Evolutionary conservation across 2,888 invertebrate genomes (phyloP), one percentile per base, ranked within the genome.

Genomic region (Cheilosia scutellata): DNA sequence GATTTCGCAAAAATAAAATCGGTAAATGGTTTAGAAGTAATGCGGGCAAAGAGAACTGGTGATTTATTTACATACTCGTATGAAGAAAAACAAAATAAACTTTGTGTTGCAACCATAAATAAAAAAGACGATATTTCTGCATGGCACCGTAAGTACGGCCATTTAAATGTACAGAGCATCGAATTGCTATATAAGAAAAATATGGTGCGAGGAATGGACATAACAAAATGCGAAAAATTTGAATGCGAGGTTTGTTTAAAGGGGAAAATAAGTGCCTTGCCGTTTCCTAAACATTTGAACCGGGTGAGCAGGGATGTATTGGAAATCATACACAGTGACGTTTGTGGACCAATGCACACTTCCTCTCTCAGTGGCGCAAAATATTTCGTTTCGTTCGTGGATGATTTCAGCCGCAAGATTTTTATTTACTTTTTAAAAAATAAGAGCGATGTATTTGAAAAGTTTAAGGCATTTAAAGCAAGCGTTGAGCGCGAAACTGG

Each of bases 181-280:
- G 58, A 58, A 40, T 40, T 13, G 27, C 25, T 40, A 40, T 60
- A 40, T 40, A 60, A 42, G 5, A 25, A 40, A 37, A 60, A 40
- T 40, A 60, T 60, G 40, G 40, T 58, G 58, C 40, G 58, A 11
- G 40, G 58, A 11, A 37, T 58, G 60, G 40, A 60, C 37, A 20
- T 60, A 27, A 60, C 5, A 5, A 60, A 25, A 27, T 31, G 6
- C 4, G 11, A 60, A 60, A 60, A 60, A 25, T 60, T 27, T 13
- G 51, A 71, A 4, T 71, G 71, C 31, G 47, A 58, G 16, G 49
- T 33, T 13, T 71, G 58, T 29, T 16, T 58, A 11, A 71, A 71
- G n/a, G 71, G 60, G 3, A 71, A 71, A 57, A 49, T 70, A 37
- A 58, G 60, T 60, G 49, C 40, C 16, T 6, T 51, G 27, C 51